These are phyloP conservation scores for Halictus quadricinctus DNA, from an alignment of 2,888 invertebrate species.

Conservation along the genomic window DNA sequence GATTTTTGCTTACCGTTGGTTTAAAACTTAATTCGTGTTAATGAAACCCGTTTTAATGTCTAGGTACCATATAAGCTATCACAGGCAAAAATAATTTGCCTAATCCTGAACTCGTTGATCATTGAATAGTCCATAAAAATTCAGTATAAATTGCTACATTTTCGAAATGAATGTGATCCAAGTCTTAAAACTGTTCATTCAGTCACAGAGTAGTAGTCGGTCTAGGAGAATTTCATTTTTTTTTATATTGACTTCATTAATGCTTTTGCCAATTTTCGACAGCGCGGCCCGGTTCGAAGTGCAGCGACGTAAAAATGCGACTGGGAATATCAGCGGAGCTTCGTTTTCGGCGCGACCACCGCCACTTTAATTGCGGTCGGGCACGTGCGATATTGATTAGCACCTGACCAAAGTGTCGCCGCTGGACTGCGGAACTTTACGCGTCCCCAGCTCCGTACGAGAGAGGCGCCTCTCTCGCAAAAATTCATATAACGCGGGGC, in stretches of 20 bases:
- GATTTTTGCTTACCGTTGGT: too few species aligned
- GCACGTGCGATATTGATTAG: slow-evolving; percentile 4
- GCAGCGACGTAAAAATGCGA: neutral
- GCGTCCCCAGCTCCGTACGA: neutral
- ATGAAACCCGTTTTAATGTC: too few species aligned
- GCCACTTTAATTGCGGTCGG: neutral
- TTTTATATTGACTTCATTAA: neutral
- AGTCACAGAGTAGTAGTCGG: too few species aligned
- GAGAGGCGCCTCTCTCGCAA: neutral
- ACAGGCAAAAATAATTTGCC: too few species aligned
- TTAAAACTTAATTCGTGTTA: too few species aligned
- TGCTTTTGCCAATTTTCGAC: neutral
- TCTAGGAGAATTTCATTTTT: neutral
- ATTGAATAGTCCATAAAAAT: too few species aligned
- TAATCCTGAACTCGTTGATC: too few species aligned
- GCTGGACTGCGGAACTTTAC: neutral
- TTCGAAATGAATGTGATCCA: too few species aligned
- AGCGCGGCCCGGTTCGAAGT: neutral
- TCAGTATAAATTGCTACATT: too few species aligned
- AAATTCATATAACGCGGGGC: neutral
- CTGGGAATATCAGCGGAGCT: neutral
- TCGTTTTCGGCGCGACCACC: neutral
- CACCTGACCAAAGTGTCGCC: slow-evolving; percentile 1
- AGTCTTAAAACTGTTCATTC: too few species aligned
- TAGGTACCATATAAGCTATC: too few species aligned